Evolutionary conservation across 2,113 vertebrate species (phyloP), one percentile per base, ranked within the genome.

Genomic region (Damaliscus lunatus): DNA sequence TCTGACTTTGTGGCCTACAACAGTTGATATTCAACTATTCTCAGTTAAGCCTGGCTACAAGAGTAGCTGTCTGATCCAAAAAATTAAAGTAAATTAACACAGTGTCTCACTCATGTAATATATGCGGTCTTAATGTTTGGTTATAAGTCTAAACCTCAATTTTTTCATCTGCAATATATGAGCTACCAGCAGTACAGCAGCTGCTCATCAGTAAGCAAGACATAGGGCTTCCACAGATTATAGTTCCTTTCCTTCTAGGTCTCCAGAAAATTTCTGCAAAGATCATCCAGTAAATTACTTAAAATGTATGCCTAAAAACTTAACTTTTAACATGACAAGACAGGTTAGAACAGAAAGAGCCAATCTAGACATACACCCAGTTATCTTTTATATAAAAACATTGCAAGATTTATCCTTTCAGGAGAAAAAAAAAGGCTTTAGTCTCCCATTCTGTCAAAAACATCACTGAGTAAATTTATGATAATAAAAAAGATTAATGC

Each of bases 231-330:
- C 71, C n/a, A 19, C 0, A 81, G 17, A 64, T 21, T 23, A 64
- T 3, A 23, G 40, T 23, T 25, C 53, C 15, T 80, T 71, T 55
- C 59, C 16, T 48, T 59, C 10, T 62, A 15, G 43, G n/a, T 55
- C 64, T 82, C 48, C 53, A 90, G 31, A 31, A 96, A 60, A 92
- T 62, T 50, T 96, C 87, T 74, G 17, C 67, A 95, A 85, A 95
- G 36, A 57, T 91, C 43, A 91, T 31, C 2, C 50, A 96, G 50
- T 91, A 93, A 84, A 84, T 57, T 71, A 88, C 59, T 84, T 57
- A 85, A 57, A 85, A 86, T 82, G 27, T 21, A 84, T 77, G 40
- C 21, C 3, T 81, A 89, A 95, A 74, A 33, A 89, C 15, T 60
- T 53, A 94, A 13, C 57, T 74, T 80, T 94, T 53, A 88, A 84